Evolutionary conservation across 2,888 invertebrate genomes (phyloP).

Genomic region (Calameuta pallipes): DNA sequence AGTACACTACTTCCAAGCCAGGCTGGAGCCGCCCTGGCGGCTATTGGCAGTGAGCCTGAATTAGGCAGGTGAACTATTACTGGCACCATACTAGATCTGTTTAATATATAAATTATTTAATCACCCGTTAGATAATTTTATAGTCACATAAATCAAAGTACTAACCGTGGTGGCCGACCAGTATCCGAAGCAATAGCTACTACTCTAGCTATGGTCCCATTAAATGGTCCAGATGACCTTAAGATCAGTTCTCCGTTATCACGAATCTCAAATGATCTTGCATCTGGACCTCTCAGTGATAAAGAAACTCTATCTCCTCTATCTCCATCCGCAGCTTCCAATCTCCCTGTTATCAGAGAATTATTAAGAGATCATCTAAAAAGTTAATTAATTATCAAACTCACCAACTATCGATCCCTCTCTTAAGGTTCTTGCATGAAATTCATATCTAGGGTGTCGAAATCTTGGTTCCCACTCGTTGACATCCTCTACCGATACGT

Average conservation of each 20-base stretch:
- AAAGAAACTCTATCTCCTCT: slow-evolving; percentile 79
- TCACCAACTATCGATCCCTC: slow-evolving; percentile 60
- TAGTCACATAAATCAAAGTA: background rate
- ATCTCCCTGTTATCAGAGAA: slow-evolving; percentile 68
- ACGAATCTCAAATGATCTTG: slow-evolving; percentile 76
- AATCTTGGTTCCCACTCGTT: slow-evolving; percentile 96
- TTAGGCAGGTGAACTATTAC: slow-evolving; percentile 68
- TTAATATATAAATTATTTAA: background rate
- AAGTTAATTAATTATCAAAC: slow-evolving; percentile 11
- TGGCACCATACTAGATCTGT: slow-evolving; percentile 64
- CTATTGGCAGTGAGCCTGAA: slow-evolving; percentile 53
- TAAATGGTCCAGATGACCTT: slow-evolving; percentile 59
- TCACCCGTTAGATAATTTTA: background rate
- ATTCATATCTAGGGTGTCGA: slow-evolving; percentile 88
- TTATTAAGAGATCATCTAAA: background rate
- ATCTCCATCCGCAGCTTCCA: slow-evolving; percentile 92
- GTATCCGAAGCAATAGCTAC: slow-evolving; percentile 87
- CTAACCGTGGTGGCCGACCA: slow-evolving; percentile 77
- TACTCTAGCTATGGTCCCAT: slow-evolving; percentile 74
- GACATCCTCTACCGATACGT: slow-evolving; percentile 84
- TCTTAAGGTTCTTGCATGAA: slow-evolving; percentile 64
- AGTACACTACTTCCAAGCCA: slow-evolving; percentile 68
- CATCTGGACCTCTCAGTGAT: slow-evolving; percentile 78
- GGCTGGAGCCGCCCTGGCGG: slow-evolving; percentile 67
- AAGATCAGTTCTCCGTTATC: slow-evolving; percentile 74